These are phyloP conservation scores for Sycophaga agraensis DNA, from an alignment of 1,140 invertebrate genomes.

Conservation along the genomic window DNA sequence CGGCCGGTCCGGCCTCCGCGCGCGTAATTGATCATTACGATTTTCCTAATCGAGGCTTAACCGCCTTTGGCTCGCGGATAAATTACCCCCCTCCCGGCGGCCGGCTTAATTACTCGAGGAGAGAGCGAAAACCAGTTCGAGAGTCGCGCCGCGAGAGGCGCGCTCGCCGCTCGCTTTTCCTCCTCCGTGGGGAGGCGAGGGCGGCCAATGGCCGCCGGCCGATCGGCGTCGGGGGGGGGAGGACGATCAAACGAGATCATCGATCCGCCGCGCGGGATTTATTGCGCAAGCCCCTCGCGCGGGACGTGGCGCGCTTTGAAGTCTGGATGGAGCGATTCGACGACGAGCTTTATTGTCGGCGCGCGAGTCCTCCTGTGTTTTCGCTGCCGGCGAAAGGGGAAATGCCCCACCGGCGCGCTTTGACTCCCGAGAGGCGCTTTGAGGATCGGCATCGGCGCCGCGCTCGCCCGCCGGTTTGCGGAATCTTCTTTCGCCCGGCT, in stretches of 20 bases:
- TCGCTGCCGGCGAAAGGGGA: no score
- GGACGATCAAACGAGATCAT: constrained; percentile 38
- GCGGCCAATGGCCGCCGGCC: no score
- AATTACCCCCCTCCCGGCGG: no score
- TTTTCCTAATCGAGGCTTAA: constrained; percentile 17
- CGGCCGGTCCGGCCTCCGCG: background rate
- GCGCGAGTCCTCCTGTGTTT: no score
- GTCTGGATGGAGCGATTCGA: background rate
- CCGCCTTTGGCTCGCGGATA: no score
- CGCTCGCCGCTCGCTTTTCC: background rate
- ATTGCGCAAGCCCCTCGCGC: constrained; percentile 13
- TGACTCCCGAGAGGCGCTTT: no score
- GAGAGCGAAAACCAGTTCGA: constrained; percentile 8
- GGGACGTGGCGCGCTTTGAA: background rate
- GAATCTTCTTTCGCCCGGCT: no score
- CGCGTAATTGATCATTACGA: constrained; percentile 22
- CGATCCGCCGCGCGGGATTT: constrained; percentile 34
- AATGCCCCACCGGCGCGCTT: no score
- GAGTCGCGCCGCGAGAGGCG: constrained; percentile 7
- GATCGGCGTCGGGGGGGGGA: background rate
- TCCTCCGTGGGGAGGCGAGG: no score
- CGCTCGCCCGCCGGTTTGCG: no score
- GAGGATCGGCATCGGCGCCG: no score
- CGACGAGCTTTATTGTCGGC: background rate
- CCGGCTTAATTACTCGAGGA: constrained; percentile 9